These are phyloP conservation scores for Penaeus monodon DNA, from an alignment of 2,888 invertebrate species.

Conservation along the genomic window DNA sequence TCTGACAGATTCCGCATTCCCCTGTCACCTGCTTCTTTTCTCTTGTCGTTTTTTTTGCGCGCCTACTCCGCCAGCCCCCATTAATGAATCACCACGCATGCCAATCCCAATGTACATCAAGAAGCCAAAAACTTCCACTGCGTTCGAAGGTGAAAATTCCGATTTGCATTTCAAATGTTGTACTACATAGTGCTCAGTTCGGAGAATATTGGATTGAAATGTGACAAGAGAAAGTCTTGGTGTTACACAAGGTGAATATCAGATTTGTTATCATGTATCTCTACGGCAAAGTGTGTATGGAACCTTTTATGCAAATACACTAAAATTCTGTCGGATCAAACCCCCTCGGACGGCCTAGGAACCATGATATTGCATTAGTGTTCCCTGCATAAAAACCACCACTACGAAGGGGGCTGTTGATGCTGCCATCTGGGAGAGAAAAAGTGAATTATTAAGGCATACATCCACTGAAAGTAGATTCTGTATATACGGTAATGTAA, in stretches of 20 bases:
- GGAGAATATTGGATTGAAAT: conserved; percentile 32
- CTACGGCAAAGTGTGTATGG: conserved; percentile 37
- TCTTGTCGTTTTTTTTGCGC: neutral
- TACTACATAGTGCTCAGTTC: conserved; percentile 25
- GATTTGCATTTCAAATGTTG: conserved; percentile 49
- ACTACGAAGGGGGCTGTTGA: neutral
- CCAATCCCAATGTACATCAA: conserved; percentile 24
- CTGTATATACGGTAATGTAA: too few species aligned
- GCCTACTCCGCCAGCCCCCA: neutral
- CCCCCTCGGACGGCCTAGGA: conserved; percentile 30
- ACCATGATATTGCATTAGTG: conserved; percentile 53
- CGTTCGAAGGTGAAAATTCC: conserved; percentile 51
- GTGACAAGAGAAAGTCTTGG: conserved; percentile 22
- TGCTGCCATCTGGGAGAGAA: conserved; percentile 34
- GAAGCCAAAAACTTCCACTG: conserved; percentile 11
- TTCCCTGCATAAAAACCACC: conserved; percentile 26
- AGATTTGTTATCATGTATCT: neutral
- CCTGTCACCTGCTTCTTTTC: neutral
- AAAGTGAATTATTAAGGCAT: conserved; percentile 28
- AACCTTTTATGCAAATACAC: conserved; percentile 51
- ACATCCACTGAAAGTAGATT: too few species aligned
- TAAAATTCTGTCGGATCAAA: conserved; percentile 50
- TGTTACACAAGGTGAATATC: neutral
- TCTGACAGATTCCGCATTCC: neutral
- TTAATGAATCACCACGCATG: conserved; percentile 30